phyloP scores from a whole-genome alignment of 1,140 invertebrate genomes.

The Camponotus floridanus region DNA sequence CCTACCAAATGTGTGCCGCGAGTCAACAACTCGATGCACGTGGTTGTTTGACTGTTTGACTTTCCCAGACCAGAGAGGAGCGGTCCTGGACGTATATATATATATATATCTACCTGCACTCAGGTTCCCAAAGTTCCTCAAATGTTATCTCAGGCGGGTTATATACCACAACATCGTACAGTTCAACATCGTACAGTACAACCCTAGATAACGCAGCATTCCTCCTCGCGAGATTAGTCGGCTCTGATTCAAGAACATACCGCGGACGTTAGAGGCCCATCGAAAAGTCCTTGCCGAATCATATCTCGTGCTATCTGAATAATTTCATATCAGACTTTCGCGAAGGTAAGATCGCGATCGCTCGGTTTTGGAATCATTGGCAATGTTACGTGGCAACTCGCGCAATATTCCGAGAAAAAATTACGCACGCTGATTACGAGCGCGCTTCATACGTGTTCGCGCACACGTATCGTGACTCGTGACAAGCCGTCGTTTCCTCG shows the following conservation, averaged over 20 bases:
- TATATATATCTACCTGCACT: slow-evolving; percentile 78
- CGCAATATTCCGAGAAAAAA: slow-evolving; percentile 2
- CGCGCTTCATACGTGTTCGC: slow-evolving; percentile 5
- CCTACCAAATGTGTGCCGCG: slow-evolving; percentile 82
- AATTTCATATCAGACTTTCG: neutral
- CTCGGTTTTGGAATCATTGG: slow-evolving; percentile 5
- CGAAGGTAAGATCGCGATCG: neutral
- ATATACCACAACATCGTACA: slow-evolving; percentile 76
- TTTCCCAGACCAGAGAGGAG: slow-evolving; percentile 83
- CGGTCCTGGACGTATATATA: slow-evolving; percentile 65
- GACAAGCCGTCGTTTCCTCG: slow-evolving; percentile 4
- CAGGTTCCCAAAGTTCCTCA: slow-evolving; percentile 77
- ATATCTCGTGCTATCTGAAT: neutral
- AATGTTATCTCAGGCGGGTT: slow-evolving; percentile 84
- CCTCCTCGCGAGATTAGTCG: slow-evolving; percentile 68
- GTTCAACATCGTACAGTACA: slow-evolving; percentile 42
- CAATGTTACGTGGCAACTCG: neutral
- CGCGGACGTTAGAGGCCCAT: slow-evolving; percentile 4
- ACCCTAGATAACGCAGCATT: slow-evolving; percentile 75
- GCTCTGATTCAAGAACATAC: slow-evolving; percentile 48
- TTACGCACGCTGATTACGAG: slow-evolving; percentile 4
- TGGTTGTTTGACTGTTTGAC: slow-evolving; percentile 84
- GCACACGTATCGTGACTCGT: neutral
- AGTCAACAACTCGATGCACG: slow-evolving; percentile 82
- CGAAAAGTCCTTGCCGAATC: slow-evolving; percentile 37